Conservation (phyloP, 2,888 invertebrate genomes). For the Macrosoma leucophasiata region DNA sequence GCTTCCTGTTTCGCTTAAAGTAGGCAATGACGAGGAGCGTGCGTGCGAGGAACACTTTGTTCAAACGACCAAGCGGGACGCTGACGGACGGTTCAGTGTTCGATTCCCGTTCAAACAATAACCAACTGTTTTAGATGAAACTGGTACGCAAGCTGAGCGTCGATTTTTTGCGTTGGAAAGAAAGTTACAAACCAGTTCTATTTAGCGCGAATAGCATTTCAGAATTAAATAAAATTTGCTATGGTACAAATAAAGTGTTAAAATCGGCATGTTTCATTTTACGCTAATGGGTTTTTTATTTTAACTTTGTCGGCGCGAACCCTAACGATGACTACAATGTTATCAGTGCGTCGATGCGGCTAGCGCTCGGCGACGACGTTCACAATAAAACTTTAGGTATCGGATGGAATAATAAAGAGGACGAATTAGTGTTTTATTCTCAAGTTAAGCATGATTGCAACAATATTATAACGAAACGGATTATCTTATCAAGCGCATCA, state of each 20-base stretch:
- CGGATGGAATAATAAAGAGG: too few relatives aligned
- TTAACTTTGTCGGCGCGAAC: slow-evolving; percentile 29
- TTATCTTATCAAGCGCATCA: too few relatives aligned
- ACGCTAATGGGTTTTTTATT: too few relatives aligned
- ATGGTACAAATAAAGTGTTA: too few relatives aligned
- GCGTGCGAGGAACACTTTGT: background rate
- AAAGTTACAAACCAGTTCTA: background rate
- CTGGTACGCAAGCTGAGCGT: background rate
- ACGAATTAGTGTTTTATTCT: too few relatives aligned
- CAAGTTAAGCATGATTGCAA: too few relatives aligned
- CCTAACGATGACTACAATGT: too few relatives aligned
- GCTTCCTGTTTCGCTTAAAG: background rate
- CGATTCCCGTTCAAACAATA: slow-evolving; percentile 8
- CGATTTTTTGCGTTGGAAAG: background rate
- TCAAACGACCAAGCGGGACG: background rate
- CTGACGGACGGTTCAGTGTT: slow-evolving; percentile 3
- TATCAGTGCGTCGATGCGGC: too few relatives aligned
- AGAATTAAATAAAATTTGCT: slow-evolving; percentile 29
- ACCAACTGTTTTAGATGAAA: slow-evolving; percentile 3
- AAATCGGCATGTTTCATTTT: too few relatives aligned
- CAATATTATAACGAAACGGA: too few relatives aligned
- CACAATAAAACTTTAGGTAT: too few relatives aligned
- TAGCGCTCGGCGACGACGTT: too few relatives aligned
- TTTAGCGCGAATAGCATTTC: slow-evolving; percentile 16
- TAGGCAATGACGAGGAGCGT: slow-evolving; percentile 2